Evolutionary conservation across 2,888 invertebrate genomes (phyloP).

Genomic region (Clusia tigrina): DNA sequence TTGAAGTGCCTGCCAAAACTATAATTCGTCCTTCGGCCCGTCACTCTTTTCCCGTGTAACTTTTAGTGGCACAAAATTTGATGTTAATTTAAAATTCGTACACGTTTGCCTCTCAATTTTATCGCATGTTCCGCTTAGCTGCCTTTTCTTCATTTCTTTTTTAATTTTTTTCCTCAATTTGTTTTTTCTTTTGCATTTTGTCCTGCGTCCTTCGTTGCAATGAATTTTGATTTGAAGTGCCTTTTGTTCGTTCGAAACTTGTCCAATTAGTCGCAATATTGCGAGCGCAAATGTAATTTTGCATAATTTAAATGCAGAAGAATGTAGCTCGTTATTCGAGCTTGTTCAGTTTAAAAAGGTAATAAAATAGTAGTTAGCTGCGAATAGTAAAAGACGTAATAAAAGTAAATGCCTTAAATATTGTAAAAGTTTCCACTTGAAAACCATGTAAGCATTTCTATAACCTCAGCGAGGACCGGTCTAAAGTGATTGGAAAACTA

Average conservation of each 20-base stretch:
- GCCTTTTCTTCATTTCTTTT: constrained; percentile 37
- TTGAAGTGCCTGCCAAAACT: not conserved
- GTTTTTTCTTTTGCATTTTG: not conserved
- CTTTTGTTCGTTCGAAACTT: constrained; percentile 28
- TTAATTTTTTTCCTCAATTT: not conserved
- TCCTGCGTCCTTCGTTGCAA: constrained; percentile 34
- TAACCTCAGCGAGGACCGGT: too few species aligned
- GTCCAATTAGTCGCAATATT: constrained; percentile 47
- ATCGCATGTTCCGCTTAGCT: constrained; percentile 62
- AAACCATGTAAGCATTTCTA: too few species aligned
- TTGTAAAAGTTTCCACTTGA: too few species aligned
- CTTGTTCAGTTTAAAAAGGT: too few species aligned
- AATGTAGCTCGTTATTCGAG: too few species aligned
- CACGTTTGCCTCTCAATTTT: constrained; percentile 61
- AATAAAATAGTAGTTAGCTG: too few species aligned
- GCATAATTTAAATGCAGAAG: constrained; percentile 52
- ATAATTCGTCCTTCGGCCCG: not conserved
- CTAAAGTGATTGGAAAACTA: too few species aligned
- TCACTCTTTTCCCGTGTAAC: not conserved
- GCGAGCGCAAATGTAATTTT: constrained; percentile 26
- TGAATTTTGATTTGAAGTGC: constrained; percentile 23
- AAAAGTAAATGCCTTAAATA: too few species aligned
- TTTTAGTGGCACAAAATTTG: not conserved
- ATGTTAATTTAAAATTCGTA: constrained; percentile 59
- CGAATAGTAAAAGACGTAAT: too few species aligned